Conservation (phyloP, 2,888 invertebrate species). For the Hololepta plana region DNA sequence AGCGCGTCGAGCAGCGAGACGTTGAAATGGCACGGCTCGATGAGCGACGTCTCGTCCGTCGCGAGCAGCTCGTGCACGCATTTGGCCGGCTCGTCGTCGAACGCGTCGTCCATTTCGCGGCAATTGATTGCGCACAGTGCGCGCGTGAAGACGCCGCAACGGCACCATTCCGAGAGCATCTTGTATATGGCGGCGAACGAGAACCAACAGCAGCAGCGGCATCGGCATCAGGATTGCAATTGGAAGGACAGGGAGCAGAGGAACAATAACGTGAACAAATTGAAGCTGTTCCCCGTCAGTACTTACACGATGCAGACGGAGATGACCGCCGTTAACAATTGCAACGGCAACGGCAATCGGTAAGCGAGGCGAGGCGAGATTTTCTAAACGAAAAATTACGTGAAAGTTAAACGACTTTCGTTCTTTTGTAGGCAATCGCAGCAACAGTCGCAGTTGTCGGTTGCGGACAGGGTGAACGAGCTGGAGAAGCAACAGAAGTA, state of each 20-base stretch:
- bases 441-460: conserved; percentile 37
- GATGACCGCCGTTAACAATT: too few species aligned
- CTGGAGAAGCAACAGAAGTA: conserved; percentile 43
- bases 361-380: conserved; percentile 1
- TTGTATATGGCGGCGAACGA: conserved; percentile 40
- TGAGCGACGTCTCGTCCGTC: conserved; percentile 54
- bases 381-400: too few species aligned
- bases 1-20: conserved; percentile 59
- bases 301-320: conserved; percentile 42
- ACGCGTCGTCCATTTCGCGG: conserved; percentile 26
- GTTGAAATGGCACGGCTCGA: conserved; percentile 60
- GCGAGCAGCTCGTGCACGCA: conserved; percentile 35
- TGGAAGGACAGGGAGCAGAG: conserved; percentile 24
- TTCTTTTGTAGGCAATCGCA: conserved; percentile 20
- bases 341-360: too few species aligned
- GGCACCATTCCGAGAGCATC: conserved; percentile 61
- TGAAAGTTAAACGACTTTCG: conserved; percentile 1
- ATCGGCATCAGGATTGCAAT: conserved; percentile 11
- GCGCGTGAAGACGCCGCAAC: conserved; percentile 56
- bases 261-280: conserved; percentile 29
- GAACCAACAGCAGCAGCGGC: conserved; percentile 11
- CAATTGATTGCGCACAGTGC: conserved; percentile 62
- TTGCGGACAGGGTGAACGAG: conserved; percentile 46
- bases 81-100: conserved; percentile 27
- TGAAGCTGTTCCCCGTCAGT: conserved; percentile 50